phyloP scores from a whole-genome alignment of 1,140 invertebrate species.

The Bombyx mandarina region DNA sequence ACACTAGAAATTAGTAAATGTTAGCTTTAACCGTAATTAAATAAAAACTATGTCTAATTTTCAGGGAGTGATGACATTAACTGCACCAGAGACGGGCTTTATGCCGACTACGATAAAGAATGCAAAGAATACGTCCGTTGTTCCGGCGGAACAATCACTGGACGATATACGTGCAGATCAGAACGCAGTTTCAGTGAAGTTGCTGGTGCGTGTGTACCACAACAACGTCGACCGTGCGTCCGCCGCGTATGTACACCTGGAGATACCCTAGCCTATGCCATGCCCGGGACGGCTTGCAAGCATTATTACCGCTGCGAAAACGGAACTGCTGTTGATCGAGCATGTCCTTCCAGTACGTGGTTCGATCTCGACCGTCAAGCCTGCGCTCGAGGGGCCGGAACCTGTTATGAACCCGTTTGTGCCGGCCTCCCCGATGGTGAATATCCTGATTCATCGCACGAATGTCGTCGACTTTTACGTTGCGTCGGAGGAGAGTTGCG shows the following conservation, averaged over 20 bases:
- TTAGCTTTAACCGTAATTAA: too few species aligned
- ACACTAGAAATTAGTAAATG: constrained; percentile 2
- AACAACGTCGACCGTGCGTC: constrained; percentile 39
- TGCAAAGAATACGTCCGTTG: constrained; percentile 54
- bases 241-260: constrained; percentile 42
- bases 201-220: constrained; percentile 48
- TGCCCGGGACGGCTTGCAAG: constrained; percentile 68
- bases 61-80: constrained; percentile 35
- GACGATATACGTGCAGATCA: constrained; percentile 40
- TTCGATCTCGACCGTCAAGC: constrained; percentile 67
- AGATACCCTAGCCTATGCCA: constrained; percentile 55
- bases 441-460: constrained; percentile 58
- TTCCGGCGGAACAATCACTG: constrained; percentile 27
- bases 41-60: constrained; percentile 11
- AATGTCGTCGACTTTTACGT: constrained; percentile 36
- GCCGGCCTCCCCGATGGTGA: constrained; percentile 50
- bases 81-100: constrained; percentile 47
- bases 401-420: constrained; percentile 56
- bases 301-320: constrained; percentile 68
- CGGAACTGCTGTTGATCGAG: constrained; percentile 62
- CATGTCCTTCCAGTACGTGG: constrained; percentile 63
- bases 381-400: constrained; percentile 55
- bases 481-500: constrained; percentile 42
- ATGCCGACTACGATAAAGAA: constrained; percentile 46
- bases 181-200: constrained; percentile 53